Conservation (phyloP, 2,797 vertebrate genomes). For the Rhyacichthys aspro region DNA sequence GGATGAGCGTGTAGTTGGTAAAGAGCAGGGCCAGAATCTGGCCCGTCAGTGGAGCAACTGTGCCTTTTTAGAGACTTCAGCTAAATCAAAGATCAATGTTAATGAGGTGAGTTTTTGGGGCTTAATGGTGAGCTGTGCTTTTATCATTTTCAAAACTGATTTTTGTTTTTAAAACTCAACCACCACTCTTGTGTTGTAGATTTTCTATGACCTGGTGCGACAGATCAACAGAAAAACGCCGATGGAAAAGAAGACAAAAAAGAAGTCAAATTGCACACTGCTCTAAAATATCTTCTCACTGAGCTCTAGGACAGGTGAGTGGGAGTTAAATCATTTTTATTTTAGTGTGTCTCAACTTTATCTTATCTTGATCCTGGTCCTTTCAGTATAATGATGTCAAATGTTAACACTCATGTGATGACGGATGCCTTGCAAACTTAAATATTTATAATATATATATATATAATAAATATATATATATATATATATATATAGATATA, state of each 20-base stretch:
- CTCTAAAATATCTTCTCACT: slow-evolving; percentile 84
- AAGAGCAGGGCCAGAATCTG: slow-evolving; percentile 98
- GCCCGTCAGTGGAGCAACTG: slow-evolving; percentile 99
- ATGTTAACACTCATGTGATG: not conserved
- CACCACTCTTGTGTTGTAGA: slow-evolving; percentile 74
- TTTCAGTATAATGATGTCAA: not conserved
- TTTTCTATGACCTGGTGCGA: slow-evolving; percentile 99
- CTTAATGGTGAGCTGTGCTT: not conserved
- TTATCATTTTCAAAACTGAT: not conserved
- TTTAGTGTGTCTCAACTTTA: too few relatives aligned
- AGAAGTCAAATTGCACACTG: slow-evolving; percentile 94
- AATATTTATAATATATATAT: too few relatives aligned
- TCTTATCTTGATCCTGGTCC: too few relatives aligned
- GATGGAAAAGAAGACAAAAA: slow-evolving; percentile 99
- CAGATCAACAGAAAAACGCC: slow-evolving; percentile 99
- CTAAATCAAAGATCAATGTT: slow-evolving; percentile 99
- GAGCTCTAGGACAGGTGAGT: slow-evolving; percentile 95
- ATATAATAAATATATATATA: too few relatives aligned
- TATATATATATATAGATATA: too few relatives aligned
- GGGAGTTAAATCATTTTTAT: slow-evolving; percentile 30
- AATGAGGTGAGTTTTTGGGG: slow-evolving; percentile 85
- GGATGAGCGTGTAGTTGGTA: slow-evolving; percentile 96
- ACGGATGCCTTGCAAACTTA: too few relatives aligned
- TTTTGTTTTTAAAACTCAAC: not conserved
- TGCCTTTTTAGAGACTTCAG: slow-evolving; percentile 99